Conservation (phyloP, 2,888 invertebrate genomes). For the Smittia sp. region DNA sequence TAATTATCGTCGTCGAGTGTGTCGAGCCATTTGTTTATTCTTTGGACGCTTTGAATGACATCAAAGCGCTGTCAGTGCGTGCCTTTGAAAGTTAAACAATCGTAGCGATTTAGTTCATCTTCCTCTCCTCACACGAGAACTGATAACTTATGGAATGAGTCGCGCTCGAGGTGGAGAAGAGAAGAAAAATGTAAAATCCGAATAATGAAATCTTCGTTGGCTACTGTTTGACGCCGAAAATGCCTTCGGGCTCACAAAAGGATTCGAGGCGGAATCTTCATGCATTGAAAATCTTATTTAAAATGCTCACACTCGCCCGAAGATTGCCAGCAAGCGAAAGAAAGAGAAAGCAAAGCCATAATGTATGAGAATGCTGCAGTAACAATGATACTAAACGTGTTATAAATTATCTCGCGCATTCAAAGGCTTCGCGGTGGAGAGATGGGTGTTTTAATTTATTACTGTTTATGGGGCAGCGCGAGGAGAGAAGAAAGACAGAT, state of each 20-base stretch:
- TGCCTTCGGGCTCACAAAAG: background rate
- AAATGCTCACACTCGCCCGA: background rate
- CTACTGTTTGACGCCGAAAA: constrained; percentile 38
- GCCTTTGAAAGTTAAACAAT: constrained; percentile 9
- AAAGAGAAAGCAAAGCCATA: constrained; percentile 14
- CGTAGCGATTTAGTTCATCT: constrained; percentile 23
- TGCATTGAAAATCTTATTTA: background rate
- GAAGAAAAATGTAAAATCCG: constrained; percentile 11
- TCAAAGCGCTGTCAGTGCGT: background rate
- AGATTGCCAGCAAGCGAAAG: background rate
- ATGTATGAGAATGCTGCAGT: constrained; percentile 34
- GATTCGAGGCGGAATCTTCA: background rate
- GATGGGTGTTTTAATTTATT: constrained; percentile 23
- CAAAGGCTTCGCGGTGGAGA: background rate
- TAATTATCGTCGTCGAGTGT: constrained; percentile 21
- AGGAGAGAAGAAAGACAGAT: background rate
- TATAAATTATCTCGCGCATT: constrained; percentile 38
- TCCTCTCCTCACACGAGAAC: background rate
- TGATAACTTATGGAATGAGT: constrained; percentile 32
- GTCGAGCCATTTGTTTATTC: constrained; percentile 31
- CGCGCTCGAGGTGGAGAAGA: constrained; percentile 5
- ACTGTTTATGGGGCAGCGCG: constrained; percentile 20
- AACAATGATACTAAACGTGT: constrained; percentile 40
- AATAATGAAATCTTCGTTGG: constrained; percentile 31
- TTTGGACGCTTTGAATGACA: background rate